Evolutionary conservation across 2,888 invertebrate species (phyloP).

Genomic region (Parnassius mnemosyne): DNA sequence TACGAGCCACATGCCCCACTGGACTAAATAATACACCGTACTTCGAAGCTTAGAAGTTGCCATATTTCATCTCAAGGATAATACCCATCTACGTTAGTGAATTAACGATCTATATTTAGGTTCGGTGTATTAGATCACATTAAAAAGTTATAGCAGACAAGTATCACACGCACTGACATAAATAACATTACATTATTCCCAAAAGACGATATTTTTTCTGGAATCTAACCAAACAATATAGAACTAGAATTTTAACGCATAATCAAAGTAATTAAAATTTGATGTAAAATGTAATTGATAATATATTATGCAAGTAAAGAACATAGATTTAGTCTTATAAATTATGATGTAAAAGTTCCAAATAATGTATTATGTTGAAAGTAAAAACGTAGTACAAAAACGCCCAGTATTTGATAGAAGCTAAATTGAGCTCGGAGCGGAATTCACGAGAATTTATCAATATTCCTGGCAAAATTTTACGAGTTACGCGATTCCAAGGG

Average conservation of each 20-base stretch:
- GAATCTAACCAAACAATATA: too few relatives aligned
- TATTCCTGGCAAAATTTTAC: conserved; percentile 64
- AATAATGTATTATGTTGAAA: conserved; percentile 7
- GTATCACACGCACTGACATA: too few relatives aligned
- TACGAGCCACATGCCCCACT: conserved; percentile 30
- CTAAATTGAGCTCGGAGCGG: conserved; percentile 46
- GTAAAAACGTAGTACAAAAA: conserved; percentile 38
- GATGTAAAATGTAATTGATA: too few relatives aligned
- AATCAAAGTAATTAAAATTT: too few relatives aligned
- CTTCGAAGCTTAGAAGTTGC: conserved; percentile 15
- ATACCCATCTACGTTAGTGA: conserved; percentile 17
- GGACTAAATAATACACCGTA: conserved; percentile 28
- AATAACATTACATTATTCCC: neutral
- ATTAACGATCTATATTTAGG: conserved; percentile 14
- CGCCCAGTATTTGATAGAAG: conserved; percentile 47
- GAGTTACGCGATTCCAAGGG: conserved; percentile 31
- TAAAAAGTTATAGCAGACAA: too few relatives aligned
- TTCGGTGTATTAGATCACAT: too few relatives aligned
- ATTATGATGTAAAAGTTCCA: too few relatives aligned
- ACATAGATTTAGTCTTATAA: too few relatives aligned
- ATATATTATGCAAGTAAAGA: too few relatives aligned
- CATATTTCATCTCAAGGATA: conserved; percentile 23
- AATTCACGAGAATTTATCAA: conserved; percentile 71
- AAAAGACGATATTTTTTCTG: neutral
- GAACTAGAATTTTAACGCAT: too few relatives aligned